A percentile compares a stretch with the other conserved stretches of the same genome.
phyloP scores from a whole-genome alignment of 2,888 invertebrate species.

The Andrena hattorfiana region DNA sequence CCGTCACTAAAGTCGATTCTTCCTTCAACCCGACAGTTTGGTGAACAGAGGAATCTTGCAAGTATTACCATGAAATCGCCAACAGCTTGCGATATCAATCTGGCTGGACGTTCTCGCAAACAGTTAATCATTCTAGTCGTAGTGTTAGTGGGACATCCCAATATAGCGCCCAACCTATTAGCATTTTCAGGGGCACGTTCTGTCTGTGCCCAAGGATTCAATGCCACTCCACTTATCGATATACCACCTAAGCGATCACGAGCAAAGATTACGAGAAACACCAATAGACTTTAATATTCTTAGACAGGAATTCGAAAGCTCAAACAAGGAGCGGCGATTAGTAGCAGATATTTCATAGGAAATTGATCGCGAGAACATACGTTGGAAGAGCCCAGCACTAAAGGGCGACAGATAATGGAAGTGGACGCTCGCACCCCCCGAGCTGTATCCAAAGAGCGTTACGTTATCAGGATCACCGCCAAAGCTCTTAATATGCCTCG shows the following conservation, averaged over 20 bases:
- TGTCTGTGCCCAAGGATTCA: background rate
- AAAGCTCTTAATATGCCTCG: slow-evolving; percentile 89
- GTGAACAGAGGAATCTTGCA: no score
- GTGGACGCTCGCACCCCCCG: slow-evolving; percentile 91
- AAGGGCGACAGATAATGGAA: slow-evolving; percentile 89
- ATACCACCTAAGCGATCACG: slow-evolving; percentile 9
- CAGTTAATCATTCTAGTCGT: background rate
- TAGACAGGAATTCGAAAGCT: no score
- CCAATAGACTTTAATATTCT: background rate
- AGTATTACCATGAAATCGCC: slow-evolving; percentile 10
- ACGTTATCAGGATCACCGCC: slow-evolving; percentile 90
- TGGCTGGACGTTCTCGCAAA: slow-evolving; percentile 9
- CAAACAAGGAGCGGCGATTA: background rate
- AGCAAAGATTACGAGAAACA: background rate
- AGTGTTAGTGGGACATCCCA: slow-evolving; percentile 5
- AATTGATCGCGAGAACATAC: slow-evolving; percentile 59
- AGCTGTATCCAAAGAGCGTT: slow-evolving; percentile 90
- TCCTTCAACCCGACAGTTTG: background rate
- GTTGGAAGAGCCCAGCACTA: slow-evolving; percentile 84
- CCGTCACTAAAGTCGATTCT: background rate
- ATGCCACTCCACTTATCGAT: slow-evolving; percentile 26
- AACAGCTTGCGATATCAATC: background rate
- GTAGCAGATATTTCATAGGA: background rate
- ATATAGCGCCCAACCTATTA: background rate
- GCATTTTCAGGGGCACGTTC: slow-evolving; percentile 6